phyloP scores from a whole-genome alignment of 2,797 vertebrate species.

The Sciaenops ocellatus region DNA sequence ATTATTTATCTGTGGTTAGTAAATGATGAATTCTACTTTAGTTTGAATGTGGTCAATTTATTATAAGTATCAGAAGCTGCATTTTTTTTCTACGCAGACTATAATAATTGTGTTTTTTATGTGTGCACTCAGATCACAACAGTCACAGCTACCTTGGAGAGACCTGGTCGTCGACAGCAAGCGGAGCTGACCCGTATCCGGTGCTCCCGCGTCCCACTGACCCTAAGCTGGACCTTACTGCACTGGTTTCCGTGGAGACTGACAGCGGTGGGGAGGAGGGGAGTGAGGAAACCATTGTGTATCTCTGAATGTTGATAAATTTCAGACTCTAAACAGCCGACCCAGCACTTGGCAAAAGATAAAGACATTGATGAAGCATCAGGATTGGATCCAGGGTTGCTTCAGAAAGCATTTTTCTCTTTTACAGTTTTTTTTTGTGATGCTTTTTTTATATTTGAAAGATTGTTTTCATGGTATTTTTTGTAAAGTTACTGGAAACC shows the following conservation, averaged over 20 bases:
- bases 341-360: conserved; percentile 28
- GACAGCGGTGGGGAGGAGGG: conserved; percentile 82
- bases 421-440: background rate
- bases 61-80: background rate
- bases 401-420: conserved; percentile 28
- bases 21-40: conserved; percentile 21
- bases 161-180: conserved; percentile 70
- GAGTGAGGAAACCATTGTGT: conserved; percentile 88
- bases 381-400: background rate
- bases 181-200: conserved; percentile 62
- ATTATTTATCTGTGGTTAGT: conserved; percentile 42
- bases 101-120: background rate
- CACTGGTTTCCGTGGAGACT: conserved; percentile 79
- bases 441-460: conserved; percentile 8
- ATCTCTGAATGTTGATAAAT: conserved; percentile 77
- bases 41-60: background rate
- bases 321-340: conserved; percentile 22
- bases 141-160: conserved; percentile 64
- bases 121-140: conserved; percentile 81
- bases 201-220: conserved; percentile 65
- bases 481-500: conserved; percentile 42
- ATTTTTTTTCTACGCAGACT: background rate
- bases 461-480: conserved; percentile 15
- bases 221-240: conserved; percentile 69
- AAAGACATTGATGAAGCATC: conserved; percentile 13